Evolutionary conservation across 2,888 invertebrate species (phyloP), one percentile per base, ranked within the genome.

Genomic region (Ceriagrion tenellum): DNA sequence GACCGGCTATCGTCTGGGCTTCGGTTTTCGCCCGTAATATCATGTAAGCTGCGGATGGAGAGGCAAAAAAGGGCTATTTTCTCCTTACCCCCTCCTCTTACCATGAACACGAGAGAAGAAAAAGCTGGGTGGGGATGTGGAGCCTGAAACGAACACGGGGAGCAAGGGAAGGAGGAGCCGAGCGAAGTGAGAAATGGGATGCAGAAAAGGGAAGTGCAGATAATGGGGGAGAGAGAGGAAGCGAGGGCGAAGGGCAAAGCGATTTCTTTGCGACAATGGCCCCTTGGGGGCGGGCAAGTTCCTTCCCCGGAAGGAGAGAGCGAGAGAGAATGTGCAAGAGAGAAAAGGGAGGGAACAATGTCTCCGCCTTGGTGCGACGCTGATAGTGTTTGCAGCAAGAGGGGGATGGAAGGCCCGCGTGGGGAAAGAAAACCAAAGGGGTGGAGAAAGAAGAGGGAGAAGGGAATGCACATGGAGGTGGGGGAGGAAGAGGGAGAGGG

Each of bases 191-290:
- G 91, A 56, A 90, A 90, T 90, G 56, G 90, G 55, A 56, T 30
- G 90, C 55, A 90, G 30, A 56, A 90, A 90, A 63, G 40, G 59
- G 91, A 63, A 40, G 91, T 3, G 30, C 35, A 56, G 56, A 56
- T 56, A 90, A 63, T 63, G 59, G 91, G 30, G 8, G 56, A 47
- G 55, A 55, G 47, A 59, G 55, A 56, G 59, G 55, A 55, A 59
- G 47, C 47, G 23, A 59, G 91, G 91, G 59, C 91, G 91, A 91
- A 91, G 91, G 91, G 91, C 91, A 91, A 91, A 69, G 91, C 91
- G 91, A 91, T 91, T 91, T 69, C 91, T 30, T 63, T 63, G 55
- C 91, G 91, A 91, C 91, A 91, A 91, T 91, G 91, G 91, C 63
- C 91, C 91, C 47, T 81, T n/a, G 55, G 90, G 59, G 18, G 59